Evolutionary conservation across 35 echinoderm and acorn worm species (phyloP), one percentile per base, ranked within the genome.

Genomic region (Ophioderma brevispina): DNA sequence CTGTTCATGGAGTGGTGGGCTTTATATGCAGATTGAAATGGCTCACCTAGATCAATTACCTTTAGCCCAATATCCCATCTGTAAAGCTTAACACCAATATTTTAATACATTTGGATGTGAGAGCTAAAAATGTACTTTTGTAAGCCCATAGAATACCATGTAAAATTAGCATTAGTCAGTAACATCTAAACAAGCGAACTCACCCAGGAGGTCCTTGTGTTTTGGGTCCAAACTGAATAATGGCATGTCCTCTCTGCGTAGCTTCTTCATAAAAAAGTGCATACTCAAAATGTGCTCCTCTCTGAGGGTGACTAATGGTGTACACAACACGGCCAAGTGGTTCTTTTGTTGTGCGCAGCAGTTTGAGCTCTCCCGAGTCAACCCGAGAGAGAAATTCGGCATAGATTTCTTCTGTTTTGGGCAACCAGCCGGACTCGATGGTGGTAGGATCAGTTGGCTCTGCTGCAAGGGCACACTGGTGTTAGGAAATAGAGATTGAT

Each of bases 221-320:
- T 25, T 70, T 8, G 2, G 59, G 59, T 2, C 59, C 59, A 70
- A 70, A 70, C 59, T 70, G 59, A 15, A 70, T 70, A 8, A 70
- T 25, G n/a, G 17, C 28, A 70, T 25, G 4, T 70, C 59, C 59
- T 70, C n/a, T 70, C 59, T 70, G 59, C 10, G 59, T 70, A 30
- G 59, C 28, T 70, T 70, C 59, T 15, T 70, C 59, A 70, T 25
- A 70, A 70, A 70, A 70, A 4, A 70, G 2, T 25, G 5, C 59
- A 70, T 70, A 70, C 59, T 70, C 59, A 70, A 70, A 70, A 70
- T 70, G 59, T 3, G 59, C 59, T 25, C 59, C 59, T 70, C n/a
- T 70, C 59, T 70, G 59, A 3, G 59, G 59, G n/a, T 70, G 59
- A 30, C 59, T 70, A 18, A 70, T 2, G 3, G 6, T 70, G 28